A percentile compares a stretch with the other conserved stretches of the same genome.
Conservation (phyloP, 2,888 invertebrate genomes). For the Gisinianus flammeolus region DNA sequence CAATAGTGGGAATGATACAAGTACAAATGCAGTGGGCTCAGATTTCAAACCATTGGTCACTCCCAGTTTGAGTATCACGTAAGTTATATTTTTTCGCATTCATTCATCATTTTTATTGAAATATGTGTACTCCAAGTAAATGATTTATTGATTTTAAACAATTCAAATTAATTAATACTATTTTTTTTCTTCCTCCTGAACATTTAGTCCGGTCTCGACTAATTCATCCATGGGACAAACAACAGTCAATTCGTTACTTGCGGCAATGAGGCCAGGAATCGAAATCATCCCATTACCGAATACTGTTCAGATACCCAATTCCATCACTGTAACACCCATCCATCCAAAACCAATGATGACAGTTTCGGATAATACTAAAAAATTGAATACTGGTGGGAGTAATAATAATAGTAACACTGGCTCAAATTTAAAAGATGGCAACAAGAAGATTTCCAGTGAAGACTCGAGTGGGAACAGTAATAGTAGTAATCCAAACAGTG, state of each 20-base stretch:
- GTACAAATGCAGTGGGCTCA: conserved; percentile 56
- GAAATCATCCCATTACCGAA: conserved; percentile 81
- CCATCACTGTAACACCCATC: conserved; percentile 86
- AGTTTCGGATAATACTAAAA: conserved; percentile 13
- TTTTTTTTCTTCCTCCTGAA: too few species aligned
- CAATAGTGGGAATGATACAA: background rate
- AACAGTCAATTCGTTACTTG: conserved; percentile 68
- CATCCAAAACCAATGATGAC: conserved; percentile 57
- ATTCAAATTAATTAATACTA: too few species aligned
- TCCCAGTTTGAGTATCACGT: conserved; percentile 72
- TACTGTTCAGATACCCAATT: conserved; percentile 73
- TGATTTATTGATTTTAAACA: too few species aligned
- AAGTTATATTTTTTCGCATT: too few species aligned
- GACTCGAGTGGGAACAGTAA: background rate
- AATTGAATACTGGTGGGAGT: background rate
- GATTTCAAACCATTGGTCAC: conserved; percentile 61
- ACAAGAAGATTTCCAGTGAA: conserved; percentile 12
- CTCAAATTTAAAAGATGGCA: background rate
- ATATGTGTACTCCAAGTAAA: too few species aligned
- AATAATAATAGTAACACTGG: background rate
- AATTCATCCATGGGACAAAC: conserved; percentile 63
- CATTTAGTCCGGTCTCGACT: conserved; percentile 65
- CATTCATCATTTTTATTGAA: too few species aligned
- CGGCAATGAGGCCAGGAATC: conserved; percentile 66
- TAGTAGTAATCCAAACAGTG: background rate